Percentiles rank a stretch among this genome's conserved stretches.
Conservation (phyloP, 2,888 invertebrate genomes). For the Drosophila anomalipes region DNA sequence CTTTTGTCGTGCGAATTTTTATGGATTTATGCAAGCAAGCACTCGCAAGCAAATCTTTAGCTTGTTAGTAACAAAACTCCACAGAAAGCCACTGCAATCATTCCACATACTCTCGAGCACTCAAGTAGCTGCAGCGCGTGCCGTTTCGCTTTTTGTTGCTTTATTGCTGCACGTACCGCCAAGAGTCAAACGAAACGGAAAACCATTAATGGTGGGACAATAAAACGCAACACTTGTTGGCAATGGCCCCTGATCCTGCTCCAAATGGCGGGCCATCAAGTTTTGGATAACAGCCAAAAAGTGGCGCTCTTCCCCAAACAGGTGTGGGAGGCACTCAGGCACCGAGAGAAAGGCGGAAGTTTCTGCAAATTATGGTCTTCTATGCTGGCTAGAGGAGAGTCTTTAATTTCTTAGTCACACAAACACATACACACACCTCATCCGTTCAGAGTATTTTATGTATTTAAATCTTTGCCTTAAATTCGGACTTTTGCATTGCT, state of each 20-base stretch:
- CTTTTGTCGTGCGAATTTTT: slow-evolving; percentile 49
- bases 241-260: slow-evolving; percentile 42
- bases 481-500: slow-evolving; percentile 35
- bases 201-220: slow-evolving; percentile 68
- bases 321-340: slow-evolving; percentile 17
- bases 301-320: slow-evolving; percentile 1
- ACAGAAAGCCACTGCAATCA: slow-evolving; percentile 6
- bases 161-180: slow-evolving; percentile 61
- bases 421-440: background rate
- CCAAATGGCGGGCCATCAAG: slow-evolving; percentile 37
- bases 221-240: slow-evolving; percentile 79
- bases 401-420: background rate
- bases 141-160: slow-evolving; percentile 11
- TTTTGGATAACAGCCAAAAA: slow-evolving; percentile 25
- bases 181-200: slow-evolving; percentile 35
- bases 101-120: slow-evolving; percentile 31
- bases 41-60: slow-evolving; percentile 34
- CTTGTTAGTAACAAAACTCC: slow-evolving; percentile 45
- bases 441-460: slow-evolving; percentile 3
- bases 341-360: slow-evolving; percentile 24
- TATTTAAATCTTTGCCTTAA: slow-evolving; percentile 37
- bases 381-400: slow-evolving; percentile 50
- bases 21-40: slow-evolving; percentile 60
- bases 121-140: slow-evolving; percentile 66
- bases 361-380: slow-evolving; percentile 61